phyloP scores from a whole-genome alignment of 2,797 vertebrate genomes.

The Pogoniulus pusillus region DNA sequence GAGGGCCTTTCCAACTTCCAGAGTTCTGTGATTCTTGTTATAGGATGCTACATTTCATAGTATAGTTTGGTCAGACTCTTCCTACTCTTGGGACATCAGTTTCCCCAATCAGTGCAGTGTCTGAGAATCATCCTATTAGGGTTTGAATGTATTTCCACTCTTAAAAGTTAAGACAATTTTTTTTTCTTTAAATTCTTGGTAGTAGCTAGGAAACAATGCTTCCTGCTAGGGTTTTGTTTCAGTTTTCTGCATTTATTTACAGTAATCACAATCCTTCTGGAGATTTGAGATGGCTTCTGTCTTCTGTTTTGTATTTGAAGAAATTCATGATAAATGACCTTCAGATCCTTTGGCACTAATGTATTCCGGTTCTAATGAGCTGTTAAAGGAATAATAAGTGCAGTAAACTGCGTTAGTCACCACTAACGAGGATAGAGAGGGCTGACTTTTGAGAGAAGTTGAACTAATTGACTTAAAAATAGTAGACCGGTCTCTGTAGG shows the following conservation, averaged over 20 bases:
- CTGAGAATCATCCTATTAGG: background rate
- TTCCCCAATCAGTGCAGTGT: background rate
- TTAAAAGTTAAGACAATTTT: background rate
- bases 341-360: constrained; percentile 33
- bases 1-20: too few species aligned
- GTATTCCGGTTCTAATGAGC: constrained; percentile 59
- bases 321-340: constrained; percentile 42
- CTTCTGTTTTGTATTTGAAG: constrained; percentile 33
- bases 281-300: constrained; percentile 5
- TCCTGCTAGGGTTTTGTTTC: background rate
- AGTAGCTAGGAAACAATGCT: background rate
- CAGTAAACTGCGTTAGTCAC: constrained; percentile 61
- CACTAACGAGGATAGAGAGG: constrained; percentile 47
- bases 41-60: background rate
- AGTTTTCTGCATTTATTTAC: background rate
- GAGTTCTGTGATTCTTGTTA: background rate
- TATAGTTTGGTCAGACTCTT: background rate
- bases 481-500: constrained; percentile 45
- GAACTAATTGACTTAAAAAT: constrained; percentile 70
- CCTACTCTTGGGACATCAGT: background rate
- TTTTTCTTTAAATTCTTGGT: background rate
- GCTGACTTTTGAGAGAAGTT: constrained; percentile 34
- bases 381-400: constrained; percentile 62
- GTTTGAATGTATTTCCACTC: background rate
- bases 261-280: constrained; percentile 9